These are phyloP conservation scores for Carollia perspicillata DNA, from an alignment of 2,113 vertebrate genomes.

Conservation along the genomic window DNA sequence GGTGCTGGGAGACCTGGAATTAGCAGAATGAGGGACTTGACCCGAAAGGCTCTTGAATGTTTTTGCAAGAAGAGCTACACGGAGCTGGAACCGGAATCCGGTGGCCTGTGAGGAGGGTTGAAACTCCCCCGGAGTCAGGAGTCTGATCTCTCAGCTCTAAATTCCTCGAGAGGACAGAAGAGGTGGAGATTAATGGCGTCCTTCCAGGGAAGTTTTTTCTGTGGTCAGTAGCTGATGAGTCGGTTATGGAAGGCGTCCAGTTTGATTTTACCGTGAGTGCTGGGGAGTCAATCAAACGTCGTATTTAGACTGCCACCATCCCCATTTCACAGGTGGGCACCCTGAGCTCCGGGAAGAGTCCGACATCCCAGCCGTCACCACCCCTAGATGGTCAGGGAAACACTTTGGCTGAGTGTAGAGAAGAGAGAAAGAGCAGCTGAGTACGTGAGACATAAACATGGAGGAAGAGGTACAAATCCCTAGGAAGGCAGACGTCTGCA, in stretches of 20 bases:
- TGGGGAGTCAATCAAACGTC: neutral
- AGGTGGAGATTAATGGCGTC: rapidly evolving
- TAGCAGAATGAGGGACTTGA: neutral
- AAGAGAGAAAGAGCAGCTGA: neutral
- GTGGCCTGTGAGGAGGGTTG: no score
- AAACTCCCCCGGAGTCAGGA: neutral
- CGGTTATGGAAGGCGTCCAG: neutral
- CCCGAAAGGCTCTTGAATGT: neutral
- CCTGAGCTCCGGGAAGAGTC: neutral
- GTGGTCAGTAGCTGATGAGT: neutral
- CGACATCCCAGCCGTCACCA: neutral
- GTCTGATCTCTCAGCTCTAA: neutral
- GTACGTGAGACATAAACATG: neutral
- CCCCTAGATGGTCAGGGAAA: neutral
- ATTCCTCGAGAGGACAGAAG: neutral
- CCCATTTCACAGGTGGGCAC: neutral
- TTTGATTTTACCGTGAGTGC: neutral
- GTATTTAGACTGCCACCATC: neutral
- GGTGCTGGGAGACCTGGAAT: no score
- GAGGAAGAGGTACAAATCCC: neutral
- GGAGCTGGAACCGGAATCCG: neutral
- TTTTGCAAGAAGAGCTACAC: neutral
- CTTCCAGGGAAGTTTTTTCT: neutral
- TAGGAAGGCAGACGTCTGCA: neutral
- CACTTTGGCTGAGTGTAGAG: neutral